A percentile compares a stretch with the other conserved stretches of the same genome.
Conservation (phyloP, 2,888 invertebrate species). For the Lamellibrachia columna region DNA sequence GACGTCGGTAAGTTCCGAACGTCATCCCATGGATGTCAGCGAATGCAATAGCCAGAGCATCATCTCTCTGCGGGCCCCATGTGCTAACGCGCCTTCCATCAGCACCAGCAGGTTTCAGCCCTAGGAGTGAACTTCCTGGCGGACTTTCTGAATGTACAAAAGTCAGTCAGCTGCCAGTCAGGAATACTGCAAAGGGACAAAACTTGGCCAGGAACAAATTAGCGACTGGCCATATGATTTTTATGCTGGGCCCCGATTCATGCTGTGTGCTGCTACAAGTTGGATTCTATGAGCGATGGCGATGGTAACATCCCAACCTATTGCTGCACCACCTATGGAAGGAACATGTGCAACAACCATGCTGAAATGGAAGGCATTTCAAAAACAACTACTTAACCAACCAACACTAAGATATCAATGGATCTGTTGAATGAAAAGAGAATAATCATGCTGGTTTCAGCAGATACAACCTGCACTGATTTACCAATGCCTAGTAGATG, state of each 20-base stretch:
- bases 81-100: background rate
- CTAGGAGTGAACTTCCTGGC: too few relatives aligned
- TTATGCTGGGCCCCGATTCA: background rate
- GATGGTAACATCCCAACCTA: background rate
- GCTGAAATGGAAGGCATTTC: background rate
- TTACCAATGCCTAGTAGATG: background rate
- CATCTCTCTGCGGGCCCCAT: background rate
- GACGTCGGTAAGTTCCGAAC: background rate
- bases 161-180: background rate
- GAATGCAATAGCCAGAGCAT: background rate
- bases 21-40: background rate
- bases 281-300: background rate
- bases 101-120: too few relatives aligned
- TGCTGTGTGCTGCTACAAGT: background rate
- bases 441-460: background rate
- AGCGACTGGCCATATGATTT: background rate
- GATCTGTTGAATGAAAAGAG: background rate
- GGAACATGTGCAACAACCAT: background rate
- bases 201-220: too few relatives aligned
- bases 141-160: background rate
- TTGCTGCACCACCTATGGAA: background rate
- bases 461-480: background rate
- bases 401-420: background rate
- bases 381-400: background rate
- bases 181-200: background rate